Evolutionary conservation across 2,888 invertebrate species (phyloP).

Genomic region (Netelia inedita): DNA sequence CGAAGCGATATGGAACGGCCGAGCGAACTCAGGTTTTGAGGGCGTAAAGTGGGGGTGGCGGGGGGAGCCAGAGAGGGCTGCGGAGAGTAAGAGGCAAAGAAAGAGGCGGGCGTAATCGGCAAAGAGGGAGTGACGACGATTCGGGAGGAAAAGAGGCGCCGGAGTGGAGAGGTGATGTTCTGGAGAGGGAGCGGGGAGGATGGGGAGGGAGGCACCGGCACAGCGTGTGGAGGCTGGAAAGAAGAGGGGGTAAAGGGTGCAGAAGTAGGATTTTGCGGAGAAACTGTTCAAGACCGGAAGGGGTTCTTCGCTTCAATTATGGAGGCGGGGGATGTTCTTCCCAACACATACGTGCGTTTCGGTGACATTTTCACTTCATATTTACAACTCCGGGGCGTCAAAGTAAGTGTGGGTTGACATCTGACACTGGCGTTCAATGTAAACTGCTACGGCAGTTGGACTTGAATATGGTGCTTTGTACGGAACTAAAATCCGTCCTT

Average conservation of each 20-base stretch:
- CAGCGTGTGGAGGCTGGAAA: slow-evolving; percentile 20
- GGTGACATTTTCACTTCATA: slow-evolving; percentile 35
- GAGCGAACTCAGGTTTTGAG: slow-evolving; percentile 3
- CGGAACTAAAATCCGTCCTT: too few relatives aligned
- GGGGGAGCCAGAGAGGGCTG: slow-evolving; percentile 12
- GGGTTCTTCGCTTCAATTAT: slow-evolving; percentile 18
- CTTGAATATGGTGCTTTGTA: too few relatives aligned
- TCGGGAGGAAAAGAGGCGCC: slow-evolving; percentile 58
- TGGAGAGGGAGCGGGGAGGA: too few relatives aligned
- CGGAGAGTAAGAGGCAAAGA: slow-evolving; percentile 55
- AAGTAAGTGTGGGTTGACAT: slow-evolving; percentile 7
- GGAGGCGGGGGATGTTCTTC: slow-evolving; percentile 2
- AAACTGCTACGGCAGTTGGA: neutral
- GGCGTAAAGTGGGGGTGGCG: slow-evolving; percentile 22
- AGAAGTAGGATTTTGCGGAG: slow-evolving; percentile 46
- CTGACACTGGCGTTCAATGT: neutral
- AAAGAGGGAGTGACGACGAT: slow-evolving; percentile 64
- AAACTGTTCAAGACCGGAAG: slow-evolving; percentile 40
- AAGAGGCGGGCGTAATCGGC: slow-evolving; percentile 58
- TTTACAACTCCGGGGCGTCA: neutral
- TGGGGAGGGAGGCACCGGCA: slow-evolving; percentile 15
- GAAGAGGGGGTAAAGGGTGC: slow-evolving; percentile 49
- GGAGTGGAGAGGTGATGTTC: neutral
- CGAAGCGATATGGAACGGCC: slow-evolving; percentile 7
- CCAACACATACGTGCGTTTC: slow-evolving; percentile 11